Base-by-base conservation (phyloP, 1,140 invertebrate species). In the Zophobas morio region DNA sequence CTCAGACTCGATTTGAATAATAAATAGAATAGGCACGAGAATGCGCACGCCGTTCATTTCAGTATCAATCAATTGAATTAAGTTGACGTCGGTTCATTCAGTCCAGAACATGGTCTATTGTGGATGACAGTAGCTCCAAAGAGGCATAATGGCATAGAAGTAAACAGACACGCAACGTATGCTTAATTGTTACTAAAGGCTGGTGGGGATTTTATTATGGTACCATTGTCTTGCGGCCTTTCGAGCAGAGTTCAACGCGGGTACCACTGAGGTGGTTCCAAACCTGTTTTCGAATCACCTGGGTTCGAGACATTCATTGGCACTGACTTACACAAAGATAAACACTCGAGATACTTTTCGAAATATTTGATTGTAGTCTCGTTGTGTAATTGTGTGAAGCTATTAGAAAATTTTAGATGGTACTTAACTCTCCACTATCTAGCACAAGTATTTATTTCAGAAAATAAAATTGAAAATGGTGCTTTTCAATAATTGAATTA, bases 21-120 rank as follows among this genome's bases (percentile, higher is more conserved):
- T 73, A 73, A 73, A 56, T 73, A 53, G 71, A 73, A 73, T 73
- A 73, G 71, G 71, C 71, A 73, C 71, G 71, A 73, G 71, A 73
- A 73, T 73, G 71, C 71, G 71, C 54, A 56, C 49, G 71, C 71
- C 71, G 49, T 73, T 73, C 71, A 73, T 73, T 73, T 54, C 71
- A 73, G 49, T 72, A 73, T 56, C 71, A 73, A 73, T 73, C 71
- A 73, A 73, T 73, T 73, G 71, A 73, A 56, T 73, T 73, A 73
- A 73, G 71, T 54, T 66, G 60, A 66, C 60, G 60, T 73, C 71
- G 37, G 37, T 56, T 42, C 54, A 73, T 72, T 53, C 71, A 20
- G 39, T 39, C 37, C 71, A 39, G 49, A n/a, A 73, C 49, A 56
- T 73, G 54, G 37, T 49, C 36, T 54, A 73, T 73, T 54, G 71